These are phyloP conservation scores for Spodoptera exigua DNA, from an alignment of 2,888 invertebrate genomes.

Conservation along the genomic window DNA sequence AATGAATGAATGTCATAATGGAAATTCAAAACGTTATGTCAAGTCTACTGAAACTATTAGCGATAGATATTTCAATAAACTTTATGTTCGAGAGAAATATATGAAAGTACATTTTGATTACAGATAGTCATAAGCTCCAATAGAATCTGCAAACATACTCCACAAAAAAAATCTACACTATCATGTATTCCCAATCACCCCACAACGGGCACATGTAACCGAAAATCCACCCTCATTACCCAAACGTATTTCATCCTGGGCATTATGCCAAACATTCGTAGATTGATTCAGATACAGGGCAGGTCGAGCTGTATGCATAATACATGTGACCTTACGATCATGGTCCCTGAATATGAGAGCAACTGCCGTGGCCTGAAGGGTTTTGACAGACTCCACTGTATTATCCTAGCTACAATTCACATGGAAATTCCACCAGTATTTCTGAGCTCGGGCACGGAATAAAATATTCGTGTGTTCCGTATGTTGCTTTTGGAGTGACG, in stretches of 20 bases:
- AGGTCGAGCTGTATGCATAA: slow-evolving; percentile 78
- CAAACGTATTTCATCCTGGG: slow-evolving; percentile 72
- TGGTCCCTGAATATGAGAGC: slow-evolving; percentile 68
- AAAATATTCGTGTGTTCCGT: slow-evolving; percentile 57
- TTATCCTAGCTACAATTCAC: slow-evolving; percentile 70
- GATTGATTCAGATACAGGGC: slow-evolving; percentile 79
- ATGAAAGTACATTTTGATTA: too few species aligned
- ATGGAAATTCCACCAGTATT: slow-evolving; percentile 68
- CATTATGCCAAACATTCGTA: slow-evolving; percentile 73
- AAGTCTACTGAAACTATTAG: too few species aligned
- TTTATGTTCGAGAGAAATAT: too few species aligned
- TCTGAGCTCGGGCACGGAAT: slow-evolving; percentile 48
- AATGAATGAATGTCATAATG: neutral
- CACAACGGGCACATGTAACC: slow-evolving; percentile 50
- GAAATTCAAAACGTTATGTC: slow-evolving; percentile 1
- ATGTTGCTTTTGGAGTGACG: slow-evolving; percentile 47
- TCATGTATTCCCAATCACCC: slow-evolving; percentile 52
- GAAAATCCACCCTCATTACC: slow-evolving; percentile 67
- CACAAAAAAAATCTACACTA: neutral
- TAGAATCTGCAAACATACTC: too few species aligned
- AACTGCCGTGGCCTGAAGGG: slow-evolving; percentile 61
- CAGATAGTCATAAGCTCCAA: too few species aligned
- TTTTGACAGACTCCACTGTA: slow-evolving; percentile 68
- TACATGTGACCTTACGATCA: slow-evolving; percentile 78
- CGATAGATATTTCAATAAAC: too few species aligned